Conservation (phyloP, 2,797 vertebrate genomes). For the Eurystomus glaucurus region DNA sequence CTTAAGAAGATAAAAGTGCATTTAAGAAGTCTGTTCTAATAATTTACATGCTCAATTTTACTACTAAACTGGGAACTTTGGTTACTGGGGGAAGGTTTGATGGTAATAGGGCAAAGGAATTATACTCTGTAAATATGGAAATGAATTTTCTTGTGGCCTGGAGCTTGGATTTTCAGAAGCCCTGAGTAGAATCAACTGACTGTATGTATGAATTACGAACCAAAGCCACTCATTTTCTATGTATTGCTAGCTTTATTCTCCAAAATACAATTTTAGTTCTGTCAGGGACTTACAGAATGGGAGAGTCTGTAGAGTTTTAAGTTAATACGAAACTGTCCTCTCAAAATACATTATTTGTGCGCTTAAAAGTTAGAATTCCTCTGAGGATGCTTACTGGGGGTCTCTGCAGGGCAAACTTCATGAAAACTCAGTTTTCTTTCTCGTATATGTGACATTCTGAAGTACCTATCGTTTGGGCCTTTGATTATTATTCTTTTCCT, state of each 20-base stretch:
- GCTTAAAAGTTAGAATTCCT: neutral
- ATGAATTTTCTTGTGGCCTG: neutral
- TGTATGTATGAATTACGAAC: neutral
- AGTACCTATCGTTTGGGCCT: neutral
- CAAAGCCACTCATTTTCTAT: neutral
- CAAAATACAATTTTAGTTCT: neutral
- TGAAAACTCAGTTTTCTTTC: neutral
- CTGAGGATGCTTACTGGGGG: neutral
- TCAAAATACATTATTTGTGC: neutral
- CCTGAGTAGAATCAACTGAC: neutral
- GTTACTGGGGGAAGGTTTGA: neutral
- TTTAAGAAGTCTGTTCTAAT: constrained; percentile 13
- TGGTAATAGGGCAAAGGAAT: neutral
- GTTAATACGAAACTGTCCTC: neutral
- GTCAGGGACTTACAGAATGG: neutral
- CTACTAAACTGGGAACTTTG: neutral
- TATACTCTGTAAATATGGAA: neutral
- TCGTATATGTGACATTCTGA: neutral
- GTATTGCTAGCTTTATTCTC: neutral
- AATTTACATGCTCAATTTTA: neutral
- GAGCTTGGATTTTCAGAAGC: neutral
- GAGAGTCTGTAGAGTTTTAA: neutral
- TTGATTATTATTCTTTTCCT: neutral
- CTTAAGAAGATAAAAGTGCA: neutral
- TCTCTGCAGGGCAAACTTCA: neutral